Base-by-base conservation (phyloP, 2,888 invertebrate species). In the Melangyna quadrimaculata region DNA sequence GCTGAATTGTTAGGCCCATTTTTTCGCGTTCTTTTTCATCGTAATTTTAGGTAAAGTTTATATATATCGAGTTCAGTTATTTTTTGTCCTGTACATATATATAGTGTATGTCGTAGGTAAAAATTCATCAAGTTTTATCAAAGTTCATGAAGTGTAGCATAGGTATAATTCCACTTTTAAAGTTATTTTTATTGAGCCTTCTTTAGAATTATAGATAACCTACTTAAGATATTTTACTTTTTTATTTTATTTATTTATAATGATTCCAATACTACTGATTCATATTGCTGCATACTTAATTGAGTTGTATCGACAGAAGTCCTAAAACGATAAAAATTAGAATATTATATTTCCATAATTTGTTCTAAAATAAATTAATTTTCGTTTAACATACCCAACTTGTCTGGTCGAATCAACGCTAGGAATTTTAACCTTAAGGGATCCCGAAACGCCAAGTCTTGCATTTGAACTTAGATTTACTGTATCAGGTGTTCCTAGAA, bases 181-280 rank as follows among this genome's bases (percentile, higher is more conserved):
- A n/a, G n/a, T n/a, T n/a, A n/a, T 57, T 35, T 0, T 22, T 57
- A 12, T 35, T 12, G 12, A 35, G 6, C 35, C 5, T 57, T 19
- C 14, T 22, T 0, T 19, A 19, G 2, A 12, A 57, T 12, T 19
- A 37, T 8, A 35, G 1, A 19, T 1, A 35, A 3, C 17, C 2
- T 19, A 29, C 10, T 4, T n/a, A n/a, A n/a, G n/a, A n/a, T n/a
- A n/a, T n/a, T n/a, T n/a, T n/a, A n/a, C n/a, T n/a, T n/a, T n/a
- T n/a, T n/a, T n/a, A n/a, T n/a, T n/a, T n/a, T n/a, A n/a, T n/a
- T 14, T 65, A 75, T 67, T 10, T 35, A 40, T 77, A 45, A 74
- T 51, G 91, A 90, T 73, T 91, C 91, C 87, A 91, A 70, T 74
- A 91, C 89, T 53, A 91, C 65, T n/a, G 90, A 89, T 83, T 90